Base-by-base conservation (phyloP, 2,113 vertebrate genomes). In the Lophochroa leadbeateri region DNA sequence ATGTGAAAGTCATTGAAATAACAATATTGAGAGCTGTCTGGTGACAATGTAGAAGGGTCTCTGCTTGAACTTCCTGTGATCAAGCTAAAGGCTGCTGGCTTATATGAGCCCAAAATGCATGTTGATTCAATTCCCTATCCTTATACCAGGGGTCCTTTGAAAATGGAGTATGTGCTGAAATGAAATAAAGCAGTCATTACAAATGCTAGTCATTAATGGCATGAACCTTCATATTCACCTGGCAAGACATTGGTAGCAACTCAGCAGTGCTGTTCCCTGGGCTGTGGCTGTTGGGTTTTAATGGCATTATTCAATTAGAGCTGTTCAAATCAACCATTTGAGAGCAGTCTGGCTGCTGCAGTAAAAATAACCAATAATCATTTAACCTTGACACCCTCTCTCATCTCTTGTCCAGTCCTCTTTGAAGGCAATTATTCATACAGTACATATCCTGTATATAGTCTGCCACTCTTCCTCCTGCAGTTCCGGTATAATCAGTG, bases 141-240 rank as follows among this genome's bases (percentile, higher is more conserved):
- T 86, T 69, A 4, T 13, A 20, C 17, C 64, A 19, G 18, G 39
- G 16, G 7, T 93, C 9, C 71, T 93, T 79, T 86, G 60, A 52
- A 95, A 90, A 85, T 2, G 0, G 53, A 88, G 24, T 10, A 77
- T 77, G 90, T 90, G 29, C 47, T 90, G 82, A 86, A 94, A 71
- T 57, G 13, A 60, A 93, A 75, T 86, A 93, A 88, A 92, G 52
- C 52, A 71, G 43, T 90, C 76, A 90, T 94, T 94, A 86, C 52
- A 90, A 94, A 95, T 78, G 80, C 60, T 93, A 90, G 60, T 95
- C 60, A 78, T 92, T 92, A 88, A 86, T 2, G 2, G 28, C 2
- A 2, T 86, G 93, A 96, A 90, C 55, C 35, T 88, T 96, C 87
- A 65, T 94, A 89, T 58, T 95, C 93, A 94, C 82, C 82, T 90